These are phyloP conservation scores for Oxyruncus cristatus DNA, from an alignment of 2,113 vertebrate genomes.

Conservation along the genomic window DNA sequence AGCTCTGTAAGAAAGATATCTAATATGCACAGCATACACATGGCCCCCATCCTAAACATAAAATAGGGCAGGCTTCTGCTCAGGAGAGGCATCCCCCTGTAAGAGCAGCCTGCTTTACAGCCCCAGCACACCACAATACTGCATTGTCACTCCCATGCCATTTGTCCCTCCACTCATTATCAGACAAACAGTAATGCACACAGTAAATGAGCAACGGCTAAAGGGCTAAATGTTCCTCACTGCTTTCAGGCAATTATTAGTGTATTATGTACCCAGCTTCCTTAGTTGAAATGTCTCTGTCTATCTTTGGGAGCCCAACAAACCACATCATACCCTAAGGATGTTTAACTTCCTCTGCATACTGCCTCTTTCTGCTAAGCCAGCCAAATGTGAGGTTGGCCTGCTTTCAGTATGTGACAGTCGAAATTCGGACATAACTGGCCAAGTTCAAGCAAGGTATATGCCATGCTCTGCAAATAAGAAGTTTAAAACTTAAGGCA, in stretches of 20 bases:
- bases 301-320: conserved; percentile 45
- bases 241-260: conserved; percentile 58
- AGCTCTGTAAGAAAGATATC: not conserved
- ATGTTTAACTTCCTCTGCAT: conserved; percentile 50
- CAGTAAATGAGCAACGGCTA: conserved; percentile 1
- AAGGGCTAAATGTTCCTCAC: conserved; percentile 27
- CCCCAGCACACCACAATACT: not conserved
- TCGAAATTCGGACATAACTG: conserved; percentile 16
- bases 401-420: conserved; percentile 35
- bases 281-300: conserved; percentile 55
- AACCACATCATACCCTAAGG: conserved; percentile 48
- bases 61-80: not conserved
- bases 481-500: conserved; percentile 29
- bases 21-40: not conserved
- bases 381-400: not conserved
- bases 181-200: not conserved
- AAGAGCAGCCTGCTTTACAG: not conserved
- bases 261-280: conserved; percentile 41
- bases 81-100: not conserved
- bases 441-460: conserved; percentile 63
- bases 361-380: not conserved
- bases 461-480: not conserved
- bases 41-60: not conserved
- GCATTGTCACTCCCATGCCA: fast-evolving
- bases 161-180: not conserved